phyloP scores from a whole-genome alignment of 1,140 invertebrate genomes.

The Atta colombica region DNA sequence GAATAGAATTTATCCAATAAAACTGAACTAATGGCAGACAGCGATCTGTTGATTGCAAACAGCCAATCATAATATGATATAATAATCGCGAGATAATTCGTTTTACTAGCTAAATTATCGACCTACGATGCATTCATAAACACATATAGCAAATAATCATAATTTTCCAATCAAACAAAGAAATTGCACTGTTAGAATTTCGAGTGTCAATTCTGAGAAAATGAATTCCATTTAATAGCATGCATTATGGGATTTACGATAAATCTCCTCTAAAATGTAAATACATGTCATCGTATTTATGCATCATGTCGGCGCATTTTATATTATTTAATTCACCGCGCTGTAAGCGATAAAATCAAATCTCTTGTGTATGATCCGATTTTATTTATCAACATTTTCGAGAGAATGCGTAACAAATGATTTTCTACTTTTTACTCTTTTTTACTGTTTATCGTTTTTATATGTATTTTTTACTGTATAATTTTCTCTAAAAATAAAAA shows the following conservation, averaged over 20 bases:
- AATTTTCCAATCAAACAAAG: not conserved
- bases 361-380: not conserved
- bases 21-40: not conserved
- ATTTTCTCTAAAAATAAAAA: not conserved
- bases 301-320: not conserved
- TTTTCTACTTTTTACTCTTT: not conserved
- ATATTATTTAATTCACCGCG: constrained; percentile 1
- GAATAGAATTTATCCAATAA: not conserved
- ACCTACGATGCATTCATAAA: constrained; percentile 22
- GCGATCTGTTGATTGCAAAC: not conserved
- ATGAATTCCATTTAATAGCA: constrained; percentile 15
- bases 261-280: constrained; percentile 10
- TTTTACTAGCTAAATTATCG: constrained; percentile 40
- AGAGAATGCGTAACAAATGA: not conserved
- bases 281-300: not conserved
- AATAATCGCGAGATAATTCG: constrained; percentile 29
- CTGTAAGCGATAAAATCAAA: constrained; percentile 15
- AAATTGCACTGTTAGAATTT: constrained; percentile 1
- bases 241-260: constrained; percentile 2
- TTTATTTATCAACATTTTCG: constrained; percentile 5
- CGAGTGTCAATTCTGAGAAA: constrained; percentile 6
- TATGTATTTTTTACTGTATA: not conserved
- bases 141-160: not conserved
- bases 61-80: not conserved
- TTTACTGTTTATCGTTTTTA: not conserved